These are phyloP conservation scores for Ctenopoma kingsleyae DNA, from an alignment of 2,797 vertebrate species.

Conservation along the genomic window DNA sequence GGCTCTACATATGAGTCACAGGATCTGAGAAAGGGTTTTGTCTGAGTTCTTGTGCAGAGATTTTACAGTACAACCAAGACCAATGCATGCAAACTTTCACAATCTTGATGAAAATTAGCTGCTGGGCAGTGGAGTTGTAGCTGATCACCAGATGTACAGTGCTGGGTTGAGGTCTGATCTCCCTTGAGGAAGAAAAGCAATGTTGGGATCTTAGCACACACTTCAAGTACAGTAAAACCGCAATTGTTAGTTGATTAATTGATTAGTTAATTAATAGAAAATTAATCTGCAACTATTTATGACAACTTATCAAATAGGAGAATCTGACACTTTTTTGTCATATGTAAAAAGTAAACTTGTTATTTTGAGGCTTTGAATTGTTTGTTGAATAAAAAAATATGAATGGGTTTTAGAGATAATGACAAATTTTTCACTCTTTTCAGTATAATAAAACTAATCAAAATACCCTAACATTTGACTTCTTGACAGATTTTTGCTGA, in stretches of 20 bases:
- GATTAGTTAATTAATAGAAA: not conserved
- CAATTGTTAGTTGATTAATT: not conserved
- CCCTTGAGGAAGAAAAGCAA: conserved; percentile 1
- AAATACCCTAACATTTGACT: not conserved
- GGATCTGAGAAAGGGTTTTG: not conserved
- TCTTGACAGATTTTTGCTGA: not conserved
- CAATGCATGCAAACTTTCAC: conserved; percentile 3
- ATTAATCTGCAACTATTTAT: not conserved
- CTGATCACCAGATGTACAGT: conserved; percentile 29
- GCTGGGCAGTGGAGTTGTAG: conserved; percentile 14
- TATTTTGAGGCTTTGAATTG: not conserved
- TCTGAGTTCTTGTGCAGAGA: not conserved
- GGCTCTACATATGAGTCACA: not conserved
- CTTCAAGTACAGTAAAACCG: conserved; percentile 6
- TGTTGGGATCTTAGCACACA: not conserved
- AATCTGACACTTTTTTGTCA: not conserved
- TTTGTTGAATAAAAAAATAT: not conserved
- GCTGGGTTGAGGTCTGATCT: conserved; percentile 15
- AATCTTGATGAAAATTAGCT: conserved; percentile 11
- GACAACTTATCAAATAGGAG: not conserved
- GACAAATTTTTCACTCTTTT: not conserved
- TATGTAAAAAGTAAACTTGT: not conserved
- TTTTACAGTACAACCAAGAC: conserved; percentile 5
- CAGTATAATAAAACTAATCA: not conserved
- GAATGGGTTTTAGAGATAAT: not conserved